A percentile compares a stretch with the other conserved stretches of the same genome.
Evolutionary conservation across 2,113 vertebrate species (phyloP).

Genomic region (Oncorhynchus gorbuscha): DNA sequence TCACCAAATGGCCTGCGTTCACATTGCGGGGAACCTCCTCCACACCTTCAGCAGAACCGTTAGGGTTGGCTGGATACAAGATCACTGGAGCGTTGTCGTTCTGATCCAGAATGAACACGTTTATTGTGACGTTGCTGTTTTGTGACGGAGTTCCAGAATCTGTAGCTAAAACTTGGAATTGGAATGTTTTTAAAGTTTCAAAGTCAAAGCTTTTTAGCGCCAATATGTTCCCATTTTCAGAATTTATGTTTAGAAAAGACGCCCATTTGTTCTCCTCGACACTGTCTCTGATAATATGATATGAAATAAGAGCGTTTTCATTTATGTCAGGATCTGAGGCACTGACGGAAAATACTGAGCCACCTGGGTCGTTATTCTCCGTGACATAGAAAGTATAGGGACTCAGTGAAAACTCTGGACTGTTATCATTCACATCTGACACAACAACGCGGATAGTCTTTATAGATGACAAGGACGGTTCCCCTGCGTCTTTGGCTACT

Average conservation of each 20-base stretch:
- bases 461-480: constrained; percentile 55
- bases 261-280: not conserved
- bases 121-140: too few species aligned
- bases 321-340: constrained; percentile 44
- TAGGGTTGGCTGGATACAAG: too few species aligned
- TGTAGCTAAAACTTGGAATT: constrained; percentile 2
- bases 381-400: constrained; percentile 50
- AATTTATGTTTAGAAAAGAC: constrained; percentile 32
- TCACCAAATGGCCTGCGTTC: too few species aligned
- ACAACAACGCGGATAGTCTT: constrained; percentile 60
- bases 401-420: constrained; percentile 47
- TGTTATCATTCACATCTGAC: constrained; percentile 67
- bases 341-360: constrained; percentile 43
- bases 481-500: constrained; percentile 63
- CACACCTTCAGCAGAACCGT: too few species aligned
- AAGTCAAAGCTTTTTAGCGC: constrained; percentile 35
- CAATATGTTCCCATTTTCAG: constrained; percentile 25
- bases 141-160: too few species aligned
- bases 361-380: constrained; percentile 63
- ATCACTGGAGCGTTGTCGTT: too few species aligned
- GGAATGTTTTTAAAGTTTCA: constrained; percentile 20
- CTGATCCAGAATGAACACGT: too few species aligned
- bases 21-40: too few species aligned
- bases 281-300: constrained; percentile 24
- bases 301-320: constrained; percentile 39